A percentile compares a stretch with the other conserved stretches of the same genome.
Evolutionary conservation across 2,113 vertebrate genomes (phyloP).

Genomic region (Phainopepla nitens): DNA sequence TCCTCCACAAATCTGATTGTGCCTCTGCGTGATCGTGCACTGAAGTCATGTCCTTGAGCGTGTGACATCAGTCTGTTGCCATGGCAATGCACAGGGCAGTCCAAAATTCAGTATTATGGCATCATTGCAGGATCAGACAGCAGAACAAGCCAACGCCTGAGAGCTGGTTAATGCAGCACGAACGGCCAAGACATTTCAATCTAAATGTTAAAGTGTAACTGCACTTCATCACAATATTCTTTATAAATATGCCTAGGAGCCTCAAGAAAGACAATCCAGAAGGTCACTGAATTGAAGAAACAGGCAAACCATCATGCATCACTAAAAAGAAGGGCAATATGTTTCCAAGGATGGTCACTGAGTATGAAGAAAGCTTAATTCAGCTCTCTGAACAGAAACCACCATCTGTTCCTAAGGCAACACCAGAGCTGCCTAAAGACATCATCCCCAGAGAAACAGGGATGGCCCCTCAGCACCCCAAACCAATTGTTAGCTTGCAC

Average conservation of each 20-base stretch:
- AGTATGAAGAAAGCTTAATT: background rate
- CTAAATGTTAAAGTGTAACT: background rate
- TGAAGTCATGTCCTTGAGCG: conserved; percentile 67
- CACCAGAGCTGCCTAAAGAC: background rate
- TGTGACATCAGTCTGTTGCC: conserved; percentile 71
- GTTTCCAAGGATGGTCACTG: conserved; percentile 17
- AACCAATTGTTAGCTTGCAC: background rate
- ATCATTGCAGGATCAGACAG: conserved; percentile 53
- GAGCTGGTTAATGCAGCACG: conserved; percentile 18
- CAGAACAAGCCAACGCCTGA: background rate
- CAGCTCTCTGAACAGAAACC: conserved; percentile 46
- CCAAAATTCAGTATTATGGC: conserved; percentile 56
- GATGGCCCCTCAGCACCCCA: background rate
- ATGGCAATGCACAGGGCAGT: conserved; percentile 50
- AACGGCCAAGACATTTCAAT: background rate
- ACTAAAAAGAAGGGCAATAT: background rate
- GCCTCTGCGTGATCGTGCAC: conserved; percentile 49
- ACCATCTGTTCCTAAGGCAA: conserved; percentile 52
- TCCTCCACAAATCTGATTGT: conserved; percentile 11
- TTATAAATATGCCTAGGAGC: background rate
- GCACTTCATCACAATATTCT: background rate
- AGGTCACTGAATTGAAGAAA: background rate
- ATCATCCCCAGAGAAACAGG: background rate
- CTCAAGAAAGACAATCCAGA: background rate
- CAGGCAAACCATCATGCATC: background rate